Evolutionary conservation across 2,888 invertebrate species (phyloP).

Genomic region (Pristionchus japonicus): DNA sequence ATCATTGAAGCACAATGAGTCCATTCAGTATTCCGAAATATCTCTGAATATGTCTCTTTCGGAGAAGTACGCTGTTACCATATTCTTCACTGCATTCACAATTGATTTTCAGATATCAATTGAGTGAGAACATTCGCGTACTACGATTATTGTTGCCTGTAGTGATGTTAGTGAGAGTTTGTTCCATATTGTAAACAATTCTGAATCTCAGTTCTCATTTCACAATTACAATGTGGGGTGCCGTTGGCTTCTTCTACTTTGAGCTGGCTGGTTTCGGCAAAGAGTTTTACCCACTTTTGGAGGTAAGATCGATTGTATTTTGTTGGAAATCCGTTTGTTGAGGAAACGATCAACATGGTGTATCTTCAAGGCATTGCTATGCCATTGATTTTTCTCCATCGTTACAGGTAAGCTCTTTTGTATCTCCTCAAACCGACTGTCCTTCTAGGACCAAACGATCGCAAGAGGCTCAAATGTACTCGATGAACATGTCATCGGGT

Average conservation of each 20-base stretch:
- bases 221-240: neutral
- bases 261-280: neutral
- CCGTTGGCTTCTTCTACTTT: neutral
- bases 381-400: neutral
- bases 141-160: neutral
- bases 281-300: neutral
- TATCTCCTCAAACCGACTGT: neutral
- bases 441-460: neutral
- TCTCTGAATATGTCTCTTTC: neutral
- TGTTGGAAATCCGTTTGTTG: neutral
- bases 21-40: neutral
- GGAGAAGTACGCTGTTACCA: neutral
- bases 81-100: too few species aligned
- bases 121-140: neutral
- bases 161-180: too few species aligned
- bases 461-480: neutral
- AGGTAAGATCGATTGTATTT: neutral
- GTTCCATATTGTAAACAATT: too few species aligned
- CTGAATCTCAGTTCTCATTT: neutral
- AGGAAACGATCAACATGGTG: neutral
- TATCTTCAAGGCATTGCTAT: conserved; percentile 1
- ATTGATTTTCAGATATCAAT: neutral
- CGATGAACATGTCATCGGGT: neutral
- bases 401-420: neutral
- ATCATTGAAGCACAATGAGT: neutral